These are phyloP conservation scores for Drosophila tropicalis DNA, from an alignment of 1,140 invertebrate genomes.

Conservation along the genomic window DNA sequence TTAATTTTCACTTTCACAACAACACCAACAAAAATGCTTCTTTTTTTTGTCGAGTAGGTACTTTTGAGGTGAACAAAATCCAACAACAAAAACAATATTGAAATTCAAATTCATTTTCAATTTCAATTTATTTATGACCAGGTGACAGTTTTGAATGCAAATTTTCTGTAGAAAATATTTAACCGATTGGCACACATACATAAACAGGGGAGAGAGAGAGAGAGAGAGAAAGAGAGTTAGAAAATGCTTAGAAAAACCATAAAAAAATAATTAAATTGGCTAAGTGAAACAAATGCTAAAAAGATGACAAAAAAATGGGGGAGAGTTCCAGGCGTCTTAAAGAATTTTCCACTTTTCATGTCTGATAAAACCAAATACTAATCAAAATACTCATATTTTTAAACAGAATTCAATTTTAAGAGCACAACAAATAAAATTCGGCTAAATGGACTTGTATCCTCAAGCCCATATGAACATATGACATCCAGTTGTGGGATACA, in stretches of 20 bases:
- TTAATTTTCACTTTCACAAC: conserved; percentile 70
- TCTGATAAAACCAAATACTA: too few species aligned
- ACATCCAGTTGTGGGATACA: too few species aligned
- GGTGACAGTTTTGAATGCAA: conserved; percentile 65
- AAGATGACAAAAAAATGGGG: too few species aligned
- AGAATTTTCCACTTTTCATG: too few species aligned
- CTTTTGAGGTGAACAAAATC: conserved; percentile 5
- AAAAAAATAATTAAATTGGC: too few species aligned
- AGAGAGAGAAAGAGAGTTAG: background rate
- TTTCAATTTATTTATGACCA: conserved; percentile 70
- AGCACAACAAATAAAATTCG: too few species aligned
- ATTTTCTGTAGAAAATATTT: conserved; percentile 50
- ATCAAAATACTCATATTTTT: too few species aligned
- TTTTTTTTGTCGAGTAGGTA: background rate
- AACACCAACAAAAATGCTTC: conserved; percentile 52
- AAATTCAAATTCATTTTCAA: conserved; percentile 48
- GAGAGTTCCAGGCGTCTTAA: too few species aligned
- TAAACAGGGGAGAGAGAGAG: conserved; percentile 26
- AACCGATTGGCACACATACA: conserved; percentile 1
- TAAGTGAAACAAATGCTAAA: too few species aligned
- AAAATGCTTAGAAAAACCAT: background rate
- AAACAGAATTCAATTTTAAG: too few species aligned
- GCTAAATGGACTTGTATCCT: too few species aligned
- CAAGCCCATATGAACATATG: too few species aligned
- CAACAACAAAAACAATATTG: background rate